A percentile compares a stretch with the other conserved stretches of the same genome.
Conservation (phyloP, 1,140 invertebrate genomes). For the Calliphora vicina region DNA sequence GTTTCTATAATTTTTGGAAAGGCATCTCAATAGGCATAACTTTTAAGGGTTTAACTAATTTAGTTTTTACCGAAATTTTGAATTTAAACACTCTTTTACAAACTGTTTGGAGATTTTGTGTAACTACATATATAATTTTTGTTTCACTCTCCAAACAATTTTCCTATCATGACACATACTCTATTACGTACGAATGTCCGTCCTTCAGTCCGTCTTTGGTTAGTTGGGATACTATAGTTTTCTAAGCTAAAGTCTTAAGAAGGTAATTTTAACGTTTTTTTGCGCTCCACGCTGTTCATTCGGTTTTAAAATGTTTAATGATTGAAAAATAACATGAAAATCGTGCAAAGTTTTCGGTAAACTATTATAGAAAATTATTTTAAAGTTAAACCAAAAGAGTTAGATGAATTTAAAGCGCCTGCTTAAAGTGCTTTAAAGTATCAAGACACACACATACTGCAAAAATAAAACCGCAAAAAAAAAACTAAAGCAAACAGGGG, state of each 20-base stretch:
- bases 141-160: background rate
- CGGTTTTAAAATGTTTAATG: slow-evolving; percentile 23
- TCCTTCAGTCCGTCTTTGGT: background rate
- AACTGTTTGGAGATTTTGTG: slow-evolving; percentile 1
- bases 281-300: background rate
- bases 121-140: background rate
- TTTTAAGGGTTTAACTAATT: too few species aligned
- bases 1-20: too few species aligned
- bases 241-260: background rate
- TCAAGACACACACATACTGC: background rate
- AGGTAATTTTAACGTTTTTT: background rate
- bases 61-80: too few species aligned
- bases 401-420: slow-evolving; percentile 9
- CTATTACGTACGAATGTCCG: background rate
- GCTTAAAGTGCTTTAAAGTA: background rate
- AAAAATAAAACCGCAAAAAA: too few species aligned
- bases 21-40: too few species aligned
- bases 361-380: slow-evolving; percentile 33
- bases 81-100: background rate
- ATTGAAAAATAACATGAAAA: slow-evolving; percentile 35
- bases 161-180: slow-evolving; percentile 34
- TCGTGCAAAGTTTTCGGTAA: slow-evolving; percentile 22
- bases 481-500: background rate
- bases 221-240: background rate
- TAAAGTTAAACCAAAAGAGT: background rate